Conservation (phyloP, 1,140 invertebrate genomes). For the Euwallacea fornicatus region DNA sequence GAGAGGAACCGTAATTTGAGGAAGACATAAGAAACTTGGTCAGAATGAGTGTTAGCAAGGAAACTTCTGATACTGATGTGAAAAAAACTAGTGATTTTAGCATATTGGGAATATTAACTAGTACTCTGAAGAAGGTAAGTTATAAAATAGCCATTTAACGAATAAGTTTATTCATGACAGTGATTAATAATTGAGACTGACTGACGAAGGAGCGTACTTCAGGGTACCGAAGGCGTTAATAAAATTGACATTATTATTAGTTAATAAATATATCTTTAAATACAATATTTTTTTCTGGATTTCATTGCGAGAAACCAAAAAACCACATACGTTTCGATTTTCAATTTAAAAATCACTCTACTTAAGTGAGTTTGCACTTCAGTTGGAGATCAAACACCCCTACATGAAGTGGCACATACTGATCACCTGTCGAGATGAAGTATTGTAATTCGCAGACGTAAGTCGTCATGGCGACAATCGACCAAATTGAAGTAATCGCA, state of each 20-base stretch:
- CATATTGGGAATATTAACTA: conserved; percentile 53
- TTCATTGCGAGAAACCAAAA: not conserved
- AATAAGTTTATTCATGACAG: not conserved
- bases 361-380: too few species aligned
- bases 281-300: not conserved
- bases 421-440: too few species aligned
- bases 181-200: not conserved
- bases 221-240: not conserved
- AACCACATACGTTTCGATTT: too few species aligned
- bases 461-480: too few species aligned
- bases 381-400: too few species aligned
- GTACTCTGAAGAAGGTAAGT: conserved; percentile 56
- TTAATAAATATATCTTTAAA: not conserved
- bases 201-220: not conserved
- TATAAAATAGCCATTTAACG: not conserved
- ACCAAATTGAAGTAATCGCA: too few species aligned
- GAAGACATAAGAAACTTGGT: conserved; percentile 2
- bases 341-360: too few species aligned
- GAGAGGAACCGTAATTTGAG: not conserved
- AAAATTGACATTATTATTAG: not conserved
- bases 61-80: conserved; percentile 30
- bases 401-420: too few species aligned
- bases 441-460: too few species aligned
- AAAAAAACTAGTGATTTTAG: conserved; percentile 44
- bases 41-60: conserved; percentile 44